Evolutionary conservation across 1,140 invertebrate genomes (phyloP), one percentile per base, ranked within the genome.

Genomic region (Heliothis virescens): DNA sequence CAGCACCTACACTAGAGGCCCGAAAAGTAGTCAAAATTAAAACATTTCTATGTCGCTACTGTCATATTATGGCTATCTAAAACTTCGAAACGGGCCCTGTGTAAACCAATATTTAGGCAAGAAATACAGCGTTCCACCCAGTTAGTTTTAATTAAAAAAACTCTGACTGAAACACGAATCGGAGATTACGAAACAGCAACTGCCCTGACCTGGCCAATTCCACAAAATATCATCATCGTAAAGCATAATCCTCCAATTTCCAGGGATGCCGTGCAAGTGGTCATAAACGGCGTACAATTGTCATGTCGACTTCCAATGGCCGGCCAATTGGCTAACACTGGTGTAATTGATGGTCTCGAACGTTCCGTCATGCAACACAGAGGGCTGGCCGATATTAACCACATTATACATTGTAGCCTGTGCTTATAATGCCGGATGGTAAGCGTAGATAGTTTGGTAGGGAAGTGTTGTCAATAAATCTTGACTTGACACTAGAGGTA

Each of bases 271-370:
- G n/a, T 60, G 55, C 65, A 78, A 82, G 80, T 79, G 71, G 75
- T 29, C 57, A 41, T 80, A 80, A 80, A 71, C 52, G 72, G 67
- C 41, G 57, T 41, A 73, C 77, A 82, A 80, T 82, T 84, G 79
- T 79, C 62, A 69, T 69, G 29, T 47, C 57, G 73, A 3, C 59
- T 47, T 26, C 75, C 52, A 78, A 69, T 59, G 73, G 59, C 29
- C 41, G 15, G 63, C 11, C 78, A 82, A 82, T 82, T 82, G 77
- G 65, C 53, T 72, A 9, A 80, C 78, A 82, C 81, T 77, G 78
- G 71, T 53, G 74, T 80, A 79, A 82, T 80, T 80, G 78, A 59
- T 63, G 60, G 12, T 65, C 63, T 72, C 47, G 78, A 79, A 76
- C 73, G 80, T 74, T 75, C 72, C 29, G 29, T 34, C 67, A 73